Evolutionary conservation across 2,113 vertebrate species (phyloP).

Genomic region (Nesospiza acunhae): DNA sequence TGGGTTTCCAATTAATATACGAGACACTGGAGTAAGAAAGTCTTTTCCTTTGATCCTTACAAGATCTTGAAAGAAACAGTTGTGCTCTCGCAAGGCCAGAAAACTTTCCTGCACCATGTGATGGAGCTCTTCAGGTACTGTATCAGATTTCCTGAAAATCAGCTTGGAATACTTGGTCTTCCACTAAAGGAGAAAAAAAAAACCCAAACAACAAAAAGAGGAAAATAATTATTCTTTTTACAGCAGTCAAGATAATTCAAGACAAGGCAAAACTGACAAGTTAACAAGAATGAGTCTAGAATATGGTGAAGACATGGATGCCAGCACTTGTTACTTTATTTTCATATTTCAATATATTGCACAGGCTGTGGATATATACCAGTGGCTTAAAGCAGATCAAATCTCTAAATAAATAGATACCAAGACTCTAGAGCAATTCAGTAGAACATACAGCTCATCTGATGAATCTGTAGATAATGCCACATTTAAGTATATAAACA

Average conservation of each 20-base stretch:
- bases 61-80: slow-evolving; percentile 89
- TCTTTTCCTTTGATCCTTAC: slow-evolving; percentile 91
- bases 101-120: slow-evolving; percentile 83
- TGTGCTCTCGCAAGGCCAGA: slow-evolving; percentile 75
- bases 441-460: background rate
- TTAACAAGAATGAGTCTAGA: background rate
- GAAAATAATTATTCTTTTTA: background rate
- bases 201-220: background rate
- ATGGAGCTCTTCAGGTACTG: slow-evolving; percentile 83
- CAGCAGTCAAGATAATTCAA: background rate
- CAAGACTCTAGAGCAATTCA: background rate
- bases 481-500: background rate
- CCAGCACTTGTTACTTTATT: background rate
- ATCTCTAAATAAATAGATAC: background rate
- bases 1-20: slow-evolving; percentile 88
- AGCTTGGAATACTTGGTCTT: slow-evolving; percentile 90
- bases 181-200: slow-evolving; percentile 80
- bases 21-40: slow-evolving; percentile 88
- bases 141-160: slow-evolving; percentile 78
- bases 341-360: background rate
- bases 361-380: background rate
- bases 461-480: background rate
- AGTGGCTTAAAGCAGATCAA: background rate
- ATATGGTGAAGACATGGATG: background rate
- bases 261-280: background rate